Conservation (phyloP, 2,113 vertebrate genomes). For the Cryptoleucopteryx plumbea region DNA sequence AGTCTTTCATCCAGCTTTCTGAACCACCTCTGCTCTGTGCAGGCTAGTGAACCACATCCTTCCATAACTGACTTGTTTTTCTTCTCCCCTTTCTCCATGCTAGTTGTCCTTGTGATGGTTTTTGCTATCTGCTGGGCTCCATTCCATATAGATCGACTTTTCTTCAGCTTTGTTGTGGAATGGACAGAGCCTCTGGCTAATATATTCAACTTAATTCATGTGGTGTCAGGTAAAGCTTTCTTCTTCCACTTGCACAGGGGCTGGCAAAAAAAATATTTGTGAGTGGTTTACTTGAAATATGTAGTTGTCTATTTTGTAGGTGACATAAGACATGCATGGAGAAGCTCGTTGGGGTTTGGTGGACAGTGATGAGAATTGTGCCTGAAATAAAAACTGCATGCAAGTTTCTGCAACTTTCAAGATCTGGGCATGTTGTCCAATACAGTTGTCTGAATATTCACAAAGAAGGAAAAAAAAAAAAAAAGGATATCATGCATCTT, state of each 20-base stretch:
- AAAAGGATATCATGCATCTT: neutral
- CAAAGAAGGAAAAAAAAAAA: neutral
- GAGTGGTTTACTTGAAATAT: neutral
- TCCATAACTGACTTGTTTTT: neutral
- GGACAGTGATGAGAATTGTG: neutral
- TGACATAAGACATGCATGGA: neutral
- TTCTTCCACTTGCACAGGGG: neutral
- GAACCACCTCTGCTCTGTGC: neutral
- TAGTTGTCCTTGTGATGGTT: conserved; percentile 75
- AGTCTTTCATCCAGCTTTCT: neutral
- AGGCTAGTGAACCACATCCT: neutral
- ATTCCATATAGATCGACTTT: conserved; percentile 76
- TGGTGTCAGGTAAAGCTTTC: conserved; percentile 74
- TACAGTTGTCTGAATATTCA: neutral
- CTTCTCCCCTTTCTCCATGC: neutral
- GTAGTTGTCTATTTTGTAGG: neutral
- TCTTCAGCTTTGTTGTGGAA: conserved; percentile 78
- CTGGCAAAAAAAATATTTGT: neutral
- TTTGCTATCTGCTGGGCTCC: conserved; percentile 80
- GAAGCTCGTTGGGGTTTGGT: neutral
- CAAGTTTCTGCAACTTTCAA: neutral
- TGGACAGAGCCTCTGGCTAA: conserved; percentile 78
- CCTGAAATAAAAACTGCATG: neutral
- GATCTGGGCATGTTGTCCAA: neutral
- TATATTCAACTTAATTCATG: conserved; percentile 75